A percentile compares a stretch with the other conserved stretches of the same genome.
Evolutionary conservation across 2,797 vertebrate genomes (phyloP).

Genomic region (Acrossocheilus fasciatus): DNA sequence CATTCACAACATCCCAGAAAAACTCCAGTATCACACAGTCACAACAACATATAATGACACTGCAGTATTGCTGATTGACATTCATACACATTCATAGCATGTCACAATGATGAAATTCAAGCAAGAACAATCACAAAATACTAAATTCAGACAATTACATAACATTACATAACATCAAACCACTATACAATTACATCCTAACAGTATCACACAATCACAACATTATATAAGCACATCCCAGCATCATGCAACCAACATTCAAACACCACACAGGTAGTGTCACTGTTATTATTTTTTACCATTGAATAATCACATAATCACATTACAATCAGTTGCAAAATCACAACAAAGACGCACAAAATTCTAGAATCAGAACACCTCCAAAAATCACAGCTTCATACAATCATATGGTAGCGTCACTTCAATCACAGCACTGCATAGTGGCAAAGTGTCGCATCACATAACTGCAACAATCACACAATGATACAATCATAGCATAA

Average conservation of each 20-base stretch:
- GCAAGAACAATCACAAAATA: background rate
- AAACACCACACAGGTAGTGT: background rate
- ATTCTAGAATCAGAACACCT: background rate
- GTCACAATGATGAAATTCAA: background rate
- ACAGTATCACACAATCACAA: background rate
- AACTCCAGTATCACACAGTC: background rate
- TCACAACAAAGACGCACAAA: background rate
- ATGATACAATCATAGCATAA: background rate
- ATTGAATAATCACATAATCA: background rate
- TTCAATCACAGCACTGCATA: background rate
- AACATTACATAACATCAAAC: background rate
- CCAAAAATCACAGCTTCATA: background rate
- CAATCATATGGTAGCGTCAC: background rate
- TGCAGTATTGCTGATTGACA: background rate
- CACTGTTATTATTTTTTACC: background rate
- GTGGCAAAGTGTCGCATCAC: background rate
- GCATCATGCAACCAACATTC: background rate
- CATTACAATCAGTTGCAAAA: background rate
- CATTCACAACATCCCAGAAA: background rate
- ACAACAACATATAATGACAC: background rate
- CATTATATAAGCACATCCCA: background rate
- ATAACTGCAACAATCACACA: background rate
- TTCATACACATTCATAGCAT: background rate
- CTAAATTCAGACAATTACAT: background rate
- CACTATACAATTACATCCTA: background rate